A percentile compares a stretch with the other conserved stretches of the same genome.
Conservation (phyloP, 2,113 vertebrate species). For the Isurus oxyrinchus region DNA sequence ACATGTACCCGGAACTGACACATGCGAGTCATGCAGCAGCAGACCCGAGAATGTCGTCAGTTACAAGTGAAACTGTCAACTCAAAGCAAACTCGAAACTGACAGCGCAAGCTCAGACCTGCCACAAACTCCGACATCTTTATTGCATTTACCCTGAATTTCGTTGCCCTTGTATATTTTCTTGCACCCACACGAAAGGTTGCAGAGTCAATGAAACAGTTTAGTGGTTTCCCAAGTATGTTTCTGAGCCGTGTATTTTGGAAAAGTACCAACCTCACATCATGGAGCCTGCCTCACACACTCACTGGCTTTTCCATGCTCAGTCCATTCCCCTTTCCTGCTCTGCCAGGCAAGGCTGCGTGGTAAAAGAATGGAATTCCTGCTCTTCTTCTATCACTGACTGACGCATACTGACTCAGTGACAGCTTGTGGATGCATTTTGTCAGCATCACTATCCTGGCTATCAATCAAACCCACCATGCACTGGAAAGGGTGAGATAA, state of each 20-base stretch:
- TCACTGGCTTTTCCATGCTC: neutral
- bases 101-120: neutral
- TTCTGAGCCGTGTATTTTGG: constrained; percentile 14
- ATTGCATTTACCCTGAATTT: neutral
- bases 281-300: neutral
- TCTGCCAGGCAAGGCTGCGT: neutral
- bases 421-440: neutral
- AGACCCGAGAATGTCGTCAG: neutral
- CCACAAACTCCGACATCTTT: neutral
- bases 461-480: neutral
- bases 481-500: neutral
- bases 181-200: constrained; percentile 6
- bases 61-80: constrained; percentile 5
- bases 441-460: neutral
- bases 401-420: neutral
- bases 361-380: neutral
- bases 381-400: no score
- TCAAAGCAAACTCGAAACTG: neutral
- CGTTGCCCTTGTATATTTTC: neutral
- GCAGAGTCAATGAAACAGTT: neutral
- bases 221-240: constrained; percentile 9
- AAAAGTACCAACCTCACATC: constrained; percentile 4
- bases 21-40: neutral
- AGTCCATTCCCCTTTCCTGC: neutral
- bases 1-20: neutral